Evolutionary conservation across 1,140 invertebrate genomes (phyloP).

Genomic region (Colletes latitarsis): DNA sequence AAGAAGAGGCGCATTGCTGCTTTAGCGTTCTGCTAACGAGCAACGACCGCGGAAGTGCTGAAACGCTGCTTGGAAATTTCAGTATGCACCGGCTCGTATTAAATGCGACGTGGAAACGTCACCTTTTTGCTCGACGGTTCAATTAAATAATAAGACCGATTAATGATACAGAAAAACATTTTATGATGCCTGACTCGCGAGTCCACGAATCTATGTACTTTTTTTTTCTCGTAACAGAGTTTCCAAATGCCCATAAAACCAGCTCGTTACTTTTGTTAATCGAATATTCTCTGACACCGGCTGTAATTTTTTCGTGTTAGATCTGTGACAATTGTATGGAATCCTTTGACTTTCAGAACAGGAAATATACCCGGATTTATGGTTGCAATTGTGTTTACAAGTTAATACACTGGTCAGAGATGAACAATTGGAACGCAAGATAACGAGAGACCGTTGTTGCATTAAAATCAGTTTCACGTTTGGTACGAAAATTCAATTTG

Average conservation of each 20-base stretch:
- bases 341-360: no score
- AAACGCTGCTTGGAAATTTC: constrained; percentile 14
- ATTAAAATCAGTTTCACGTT: background rate
- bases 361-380: no score
- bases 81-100: constrained; percentile 2
- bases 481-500: background rate
- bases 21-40: constrained; percentile 23
- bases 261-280: no score
- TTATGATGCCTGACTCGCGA: background rate
- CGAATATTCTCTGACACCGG: no score
- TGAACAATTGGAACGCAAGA: background rate
- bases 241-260: no score
- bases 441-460: background rate
- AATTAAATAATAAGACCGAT: background rate
- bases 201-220: background rate
- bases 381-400: no score
- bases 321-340: no score
- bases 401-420: no score
- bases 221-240: no score
- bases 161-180: background rate
- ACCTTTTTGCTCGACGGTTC: background rate
- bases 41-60: constrained; percentile 37
- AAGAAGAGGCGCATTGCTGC: background rate
- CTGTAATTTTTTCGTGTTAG: no score
- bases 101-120: background rate